Percentiles rank a stretch among this genome's conserved stretches.
phyloP scores from a whole-genome alignment of 2,888 invertebrate genomes.

The Orthosia cruda region DNA sequence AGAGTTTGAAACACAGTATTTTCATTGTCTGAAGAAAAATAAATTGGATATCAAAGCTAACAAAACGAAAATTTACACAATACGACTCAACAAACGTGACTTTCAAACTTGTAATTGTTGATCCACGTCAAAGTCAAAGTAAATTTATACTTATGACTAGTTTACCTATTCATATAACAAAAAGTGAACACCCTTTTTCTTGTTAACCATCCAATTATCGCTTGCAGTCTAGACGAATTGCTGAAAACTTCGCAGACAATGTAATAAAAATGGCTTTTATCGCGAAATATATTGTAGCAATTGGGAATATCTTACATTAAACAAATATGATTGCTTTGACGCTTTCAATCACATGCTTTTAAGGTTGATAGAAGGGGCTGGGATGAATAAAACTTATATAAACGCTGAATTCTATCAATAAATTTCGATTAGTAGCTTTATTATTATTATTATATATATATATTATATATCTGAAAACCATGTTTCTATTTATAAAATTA shows the following conservation, averaged over 20 bases:
- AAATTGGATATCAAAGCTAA: conserved; percentile 33
- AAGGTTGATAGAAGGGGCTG: not conserved
- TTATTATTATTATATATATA: too few relatives aligned
- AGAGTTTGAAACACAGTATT: conserved; percentile 36
- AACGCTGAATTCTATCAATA: conserved; percentile 3
- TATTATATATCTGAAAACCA: too few relatives aligned
- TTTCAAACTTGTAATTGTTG: conserved; percentile 48
- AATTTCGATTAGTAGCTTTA: not conserved
- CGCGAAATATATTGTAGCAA: conserved; percentile 29
- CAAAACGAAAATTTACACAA: conserved; percentile 28
- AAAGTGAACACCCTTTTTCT: conserved; percentile 48
- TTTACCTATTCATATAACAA: conserved; percentile 32
- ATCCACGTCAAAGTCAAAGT: conserved; percentile 32
- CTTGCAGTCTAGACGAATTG: conserved; percentile 60
- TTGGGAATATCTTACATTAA: conserved; percentile 28
- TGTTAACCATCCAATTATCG: conserved; percentile 57
- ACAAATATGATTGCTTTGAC: conserved; percentile 30
- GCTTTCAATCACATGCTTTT: conserved; percentile 34
- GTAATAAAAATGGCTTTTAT: conserved; percentile 52
- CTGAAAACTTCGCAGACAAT: conserved; percentile 57
- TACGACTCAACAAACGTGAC: conserved; percentile 29
- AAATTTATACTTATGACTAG: conserved; percentile 46
- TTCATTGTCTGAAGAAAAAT: conserved; percentile 47
- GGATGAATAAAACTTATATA: conserved; percentile 12
- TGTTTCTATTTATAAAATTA: too few relatives aligned